Percentiles rank a stretch among this genome's conserved stretches.
phyloP scores from a whole-genome alignment of 2,797 vertebrate genomes.

The Ficedula albicollis region DNA sequence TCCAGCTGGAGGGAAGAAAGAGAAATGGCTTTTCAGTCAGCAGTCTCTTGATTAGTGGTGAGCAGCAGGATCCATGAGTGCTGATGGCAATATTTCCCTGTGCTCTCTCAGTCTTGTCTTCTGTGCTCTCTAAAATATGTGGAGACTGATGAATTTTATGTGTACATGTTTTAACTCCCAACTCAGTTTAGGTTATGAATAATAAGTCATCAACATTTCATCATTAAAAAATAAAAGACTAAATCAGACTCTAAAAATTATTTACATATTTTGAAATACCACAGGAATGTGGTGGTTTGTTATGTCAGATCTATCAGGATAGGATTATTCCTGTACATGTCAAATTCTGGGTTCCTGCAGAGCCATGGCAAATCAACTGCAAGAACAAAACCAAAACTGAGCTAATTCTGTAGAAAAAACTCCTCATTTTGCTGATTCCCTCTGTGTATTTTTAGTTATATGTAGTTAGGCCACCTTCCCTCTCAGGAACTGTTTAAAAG shows the following conservation, averaged over 20 bases:
- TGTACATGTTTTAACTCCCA: not conserved
- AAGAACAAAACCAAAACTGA: not conserved
- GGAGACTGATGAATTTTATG: not conserved
- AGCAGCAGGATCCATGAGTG: not conserved
- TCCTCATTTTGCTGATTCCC: not conserved
- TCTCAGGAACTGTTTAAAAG: not conserved
- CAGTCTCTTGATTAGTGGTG: not conserved
- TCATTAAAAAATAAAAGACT: not conserved
- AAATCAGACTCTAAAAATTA: conserved; percentile 1
- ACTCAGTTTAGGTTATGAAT: not conserved
- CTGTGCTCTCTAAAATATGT: not conserved
- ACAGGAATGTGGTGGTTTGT: conserved; percentile 28
- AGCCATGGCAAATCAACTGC: not conserved
- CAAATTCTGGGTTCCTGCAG: not conserved
- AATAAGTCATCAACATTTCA: not conserved
- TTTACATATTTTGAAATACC: conserved; percentile 38
- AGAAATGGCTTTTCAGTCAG: not conserved
- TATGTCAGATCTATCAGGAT: not conserved
- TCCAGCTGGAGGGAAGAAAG: not conserved
- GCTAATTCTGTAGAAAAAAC: not conserved
- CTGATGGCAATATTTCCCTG: not conserved
- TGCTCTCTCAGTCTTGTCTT: not conserved
- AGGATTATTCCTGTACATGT: not conserved
- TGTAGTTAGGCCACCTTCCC: not conserved
- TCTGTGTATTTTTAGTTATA: not conserved